phyloP scores from a whole-genome alignment of 2,797 vertebrate species.

The Gastrophryne carolinensis region DNA sequence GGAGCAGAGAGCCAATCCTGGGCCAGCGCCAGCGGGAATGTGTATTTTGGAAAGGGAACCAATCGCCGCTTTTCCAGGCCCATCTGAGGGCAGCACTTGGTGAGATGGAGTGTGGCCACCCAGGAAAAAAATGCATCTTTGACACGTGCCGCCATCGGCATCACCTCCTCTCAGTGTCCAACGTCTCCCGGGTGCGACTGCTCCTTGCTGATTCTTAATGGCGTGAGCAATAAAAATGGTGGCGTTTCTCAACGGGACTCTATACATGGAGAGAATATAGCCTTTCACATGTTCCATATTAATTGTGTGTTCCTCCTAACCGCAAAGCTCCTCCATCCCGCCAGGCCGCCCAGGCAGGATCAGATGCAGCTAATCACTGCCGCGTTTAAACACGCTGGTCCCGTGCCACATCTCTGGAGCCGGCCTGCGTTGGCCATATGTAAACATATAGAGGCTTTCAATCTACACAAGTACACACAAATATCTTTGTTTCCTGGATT shows the following conservation, averaged over 20 bases:
- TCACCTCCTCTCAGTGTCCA: background rate
- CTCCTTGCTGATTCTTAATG: background rate
- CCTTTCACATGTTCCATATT: background rate
- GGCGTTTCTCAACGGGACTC: background rate
- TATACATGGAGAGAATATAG: background rate
- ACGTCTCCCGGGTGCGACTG: background rate
- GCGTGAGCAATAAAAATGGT: background rate
- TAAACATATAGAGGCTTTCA: background rate
- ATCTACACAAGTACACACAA: conserved; percentile 3
- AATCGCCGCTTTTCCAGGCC: background rate
- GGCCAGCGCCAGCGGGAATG: background rate
- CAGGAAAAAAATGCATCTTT: background rate
- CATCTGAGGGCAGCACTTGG: background rate
- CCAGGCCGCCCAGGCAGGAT: background rate
- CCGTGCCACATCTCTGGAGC: background rate
- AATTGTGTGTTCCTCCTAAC: background rate
- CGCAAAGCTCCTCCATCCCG: background rate
- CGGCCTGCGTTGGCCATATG: background rate
- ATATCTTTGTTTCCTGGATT: conserved; percentile 21
- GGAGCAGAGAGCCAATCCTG: background rate
- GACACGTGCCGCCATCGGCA: background rate
- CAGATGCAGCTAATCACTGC: background rate
- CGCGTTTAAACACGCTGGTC: background rate
- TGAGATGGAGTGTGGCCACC: background rate
- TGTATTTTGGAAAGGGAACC: background rate